Percentiles rank a stretch among this genome's conserved stretches.
Evolutionary conservation across 2,888 invertebrate genomes (phyloP).

Genomic region (Eulithis prunata): DNA sequence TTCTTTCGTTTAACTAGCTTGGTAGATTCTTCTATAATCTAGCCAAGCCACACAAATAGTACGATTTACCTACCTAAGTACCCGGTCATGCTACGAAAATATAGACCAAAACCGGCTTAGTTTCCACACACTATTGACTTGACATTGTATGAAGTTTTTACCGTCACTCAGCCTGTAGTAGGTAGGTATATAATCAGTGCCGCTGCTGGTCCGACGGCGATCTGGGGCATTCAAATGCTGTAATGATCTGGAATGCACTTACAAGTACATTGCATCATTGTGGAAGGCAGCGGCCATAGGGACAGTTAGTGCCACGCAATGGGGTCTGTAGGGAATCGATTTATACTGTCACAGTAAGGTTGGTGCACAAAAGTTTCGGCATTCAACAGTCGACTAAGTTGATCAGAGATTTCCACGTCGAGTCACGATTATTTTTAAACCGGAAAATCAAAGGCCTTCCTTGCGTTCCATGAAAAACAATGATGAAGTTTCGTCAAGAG

Average conservation of each 20-base stretch:
- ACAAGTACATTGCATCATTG: slow-evolving; percentile 29
- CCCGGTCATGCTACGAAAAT: too few species aligned
- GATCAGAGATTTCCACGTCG: slow-evolving; percentile 6
- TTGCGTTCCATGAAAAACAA: slow-evolving; percentile 49
- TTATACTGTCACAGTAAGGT: too few species aligned
- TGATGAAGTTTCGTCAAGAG: slow-evolving; percentile 48
- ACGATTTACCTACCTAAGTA: too few species aligned
- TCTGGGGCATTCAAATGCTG: slow-evolving; percentile 36
- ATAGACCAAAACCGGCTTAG: background rate
- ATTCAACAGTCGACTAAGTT: background rate
- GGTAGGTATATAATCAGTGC: slow-evolving; percentile 24
- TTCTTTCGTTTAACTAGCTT: too few species aligned
- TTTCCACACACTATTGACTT: background rate
- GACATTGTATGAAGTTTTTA: slow-evolving; percentile 1
- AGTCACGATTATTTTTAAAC: slow-evolving; percentile 10
- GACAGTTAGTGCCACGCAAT: slow-evolving; percentile 17
- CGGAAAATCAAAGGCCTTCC: slow-evolving; percentile 8
- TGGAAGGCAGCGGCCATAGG: slow-evolving; percentile 14
- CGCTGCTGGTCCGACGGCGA: slow-evolving; percentile 26
- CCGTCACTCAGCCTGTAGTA: slow-evolving; percentile 9
- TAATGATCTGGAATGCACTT: slow-evolving; percentile 36
- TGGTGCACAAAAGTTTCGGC: too few species aligned
- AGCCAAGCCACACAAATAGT: too few species aligned
- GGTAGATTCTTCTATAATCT: too few species aligned
- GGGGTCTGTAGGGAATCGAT: slow-evolving; percentile 2